Evolutionary conservation across 2,113 vertebrate species (phyloP), one percentile per base, ranked within the genome.

Genomic region (Chaenogobius annularis): DNA sequence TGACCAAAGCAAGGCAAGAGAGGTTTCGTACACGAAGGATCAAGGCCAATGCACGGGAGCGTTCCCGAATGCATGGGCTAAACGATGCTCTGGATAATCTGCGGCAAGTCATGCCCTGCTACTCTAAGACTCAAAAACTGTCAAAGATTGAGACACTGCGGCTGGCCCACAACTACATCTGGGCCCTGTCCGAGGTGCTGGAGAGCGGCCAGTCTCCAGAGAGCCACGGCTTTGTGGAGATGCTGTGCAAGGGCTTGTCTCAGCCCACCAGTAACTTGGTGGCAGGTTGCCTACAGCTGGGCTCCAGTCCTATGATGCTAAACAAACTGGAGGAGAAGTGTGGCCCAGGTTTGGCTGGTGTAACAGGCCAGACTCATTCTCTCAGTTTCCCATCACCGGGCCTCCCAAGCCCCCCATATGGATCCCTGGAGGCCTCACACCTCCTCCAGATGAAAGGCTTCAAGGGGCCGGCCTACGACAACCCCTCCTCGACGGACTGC

Each of bases 231-330:
- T 99, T 99, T 55, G 82, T 98, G 79, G 97, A 99, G 81, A 99
- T 97, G 96, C 93, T 99, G 68, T 99, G 98, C 69, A 99, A 97
- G 91, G 98, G 98, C n/a, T 92, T 99, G 14, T 99, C 97, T 10
- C 98, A 99, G 79, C 98, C 98, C 74, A 99, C 98, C 72, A 98
- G 96, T 82, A 99, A 98, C 88, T 85, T 99, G 8, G 97, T 99
- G 79, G 97, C 98, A 1, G 98, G 98, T 0, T 99, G 96, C 44
- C 87, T 99, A 47, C 97, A 99, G 89, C 84, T 99, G 75, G 94
- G 95, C 87, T 40, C 96, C 82, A 74, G 83, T 88, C 75, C 91
- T 1, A 58, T 93, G 9, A 86, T 95, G 72, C 59, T 95, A 74
- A 95, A 94, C 84, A 96, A 96, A 70, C 93, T 89, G 0, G 96